Evolutionary conservation across 2,888 invertebrate species (phyloP), one percentile per base, ranked within the genome.

Genomic region (Trichopria drosophilae): DNA sequence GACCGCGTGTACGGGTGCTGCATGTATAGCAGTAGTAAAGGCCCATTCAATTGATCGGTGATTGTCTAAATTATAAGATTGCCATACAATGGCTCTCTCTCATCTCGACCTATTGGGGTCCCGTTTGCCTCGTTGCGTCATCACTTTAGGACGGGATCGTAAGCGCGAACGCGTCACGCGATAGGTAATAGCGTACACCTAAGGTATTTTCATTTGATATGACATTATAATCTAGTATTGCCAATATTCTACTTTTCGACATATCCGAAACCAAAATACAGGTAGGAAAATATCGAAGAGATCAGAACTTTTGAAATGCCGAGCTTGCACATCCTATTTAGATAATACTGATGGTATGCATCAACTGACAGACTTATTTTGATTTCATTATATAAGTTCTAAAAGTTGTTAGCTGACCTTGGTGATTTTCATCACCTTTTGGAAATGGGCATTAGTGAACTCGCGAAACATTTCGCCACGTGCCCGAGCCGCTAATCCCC

Each of bases 11-110:
- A 71, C 68, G 70, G 67, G 63, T 67, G 68, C 63, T 72, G 71
- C 72, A 70, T 72, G 72, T 73, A 72, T 70, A 70, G 71, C 69
- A 72, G 72, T 73, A 73, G 74, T 72, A 75, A 74, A 75, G 73
- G 73, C 73, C 75, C 75, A 74, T 75, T 75, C 75, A 75, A 75
- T 75, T 75, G 75, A 75, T 75, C 75, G 73, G 74, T 75, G 74
- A 75, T 75, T 75, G 74, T 75, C 74, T 75, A 75, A 75, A 75
- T 75, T 75, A 75, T 75, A 75, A 75, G 74, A 75, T 75, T 75
- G 74, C 74, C 70, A 75, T 75, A 75, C 75, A 75, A 75, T 75
- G 74, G 75, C 74, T 72, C 72, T 73, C 72, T 74, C 74, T 74
- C 75, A 74, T 74, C 73, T 73, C 72, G 73, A 70, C 71, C 74